Percentiles rank a stretch among this genome's conserved stretches.
Evolutionary conservation across 2,113 vertebrate genomes (phyloP).

Genomic region (Zosterops pallidus): DNA sequence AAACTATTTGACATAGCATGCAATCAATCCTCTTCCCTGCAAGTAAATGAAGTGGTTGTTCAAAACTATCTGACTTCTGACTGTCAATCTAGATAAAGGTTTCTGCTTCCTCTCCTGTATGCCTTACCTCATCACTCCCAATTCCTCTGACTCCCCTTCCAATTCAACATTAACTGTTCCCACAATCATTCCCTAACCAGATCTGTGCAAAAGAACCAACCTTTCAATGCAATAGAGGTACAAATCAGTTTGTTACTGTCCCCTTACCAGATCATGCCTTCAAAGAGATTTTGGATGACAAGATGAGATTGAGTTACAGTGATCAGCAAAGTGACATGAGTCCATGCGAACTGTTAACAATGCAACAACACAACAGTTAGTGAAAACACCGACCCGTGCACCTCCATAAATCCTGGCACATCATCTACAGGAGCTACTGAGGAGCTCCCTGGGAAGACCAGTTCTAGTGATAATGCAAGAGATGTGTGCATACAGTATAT

Average conservation of each 20-base stretch:
- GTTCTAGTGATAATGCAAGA: not conserved
- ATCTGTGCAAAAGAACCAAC: not conserved
- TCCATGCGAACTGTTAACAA: constrained; percentile 99
- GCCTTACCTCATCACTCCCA: not conserved
- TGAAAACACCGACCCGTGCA: constrained; percentile 11
- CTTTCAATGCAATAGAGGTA: constrained; percentile 8
- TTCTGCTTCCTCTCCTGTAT: not conserved
- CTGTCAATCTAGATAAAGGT: not conserved
- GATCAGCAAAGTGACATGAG: constrained; percentile 99
- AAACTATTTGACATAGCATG: not conserved
- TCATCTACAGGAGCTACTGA: not conserved
- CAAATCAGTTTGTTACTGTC: constrained; percentile 15
- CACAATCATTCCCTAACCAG: not conserved
- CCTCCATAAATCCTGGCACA: not conserved
- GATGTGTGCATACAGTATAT: constrained; percentile 21
- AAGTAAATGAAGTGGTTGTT: not conserved
- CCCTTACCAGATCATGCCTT: constrained; percentile 99
- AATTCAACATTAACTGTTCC: not conserved
- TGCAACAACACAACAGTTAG: constrained; percentile 84
- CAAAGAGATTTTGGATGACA: constrained; percentile 99
- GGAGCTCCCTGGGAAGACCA: not conserved
- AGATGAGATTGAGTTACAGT: constrained; percentile 99
- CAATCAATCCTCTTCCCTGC: not conserved
- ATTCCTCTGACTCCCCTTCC: accelerated
- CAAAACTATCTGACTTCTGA: not conserved